Evolutionary conservation across 2,888 invertebrate species (phyloP).

Genomic region (Chymomyza amoena): DNA sequence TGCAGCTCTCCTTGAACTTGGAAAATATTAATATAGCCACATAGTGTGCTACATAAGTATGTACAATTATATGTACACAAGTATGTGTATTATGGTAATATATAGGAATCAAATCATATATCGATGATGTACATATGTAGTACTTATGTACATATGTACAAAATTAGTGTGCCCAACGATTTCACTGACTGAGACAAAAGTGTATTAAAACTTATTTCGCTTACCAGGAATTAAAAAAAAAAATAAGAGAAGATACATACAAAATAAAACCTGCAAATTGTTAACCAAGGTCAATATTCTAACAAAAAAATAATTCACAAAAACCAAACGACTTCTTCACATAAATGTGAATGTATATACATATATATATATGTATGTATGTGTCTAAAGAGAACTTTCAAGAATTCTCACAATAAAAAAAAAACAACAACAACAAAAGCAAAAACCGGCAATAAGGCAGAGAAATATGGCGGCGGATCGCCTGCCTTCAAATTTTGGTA

Average conservation of each 20-base stretch:
- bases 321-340: neutral
- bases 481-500: neutral
- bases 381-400: neutral
- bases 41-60: too few relatives aligned
- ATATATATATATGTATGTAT: constrained; percentile 21
- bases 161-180: too few relatives aligned
- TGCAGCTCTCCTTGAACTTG: constrained; percentile 73
- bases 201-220: neutral
- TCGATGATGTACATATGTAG: too few relatives aligned
- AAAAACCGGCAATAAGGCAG: neutral
- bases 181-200: too few relatives aligned
- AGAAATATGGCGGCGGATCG: neutral
- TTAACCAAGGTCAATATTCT: constrained; percentile 66
- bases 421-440: neutral
- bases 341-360: neutral
- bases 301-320: neutral
- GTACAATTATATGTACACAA: too few relatives aligned
- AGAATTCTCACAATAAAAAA: neutral
- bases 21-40: constrained; percentile 27
- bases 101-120: too few relatives aligned
- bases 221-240: neutral
- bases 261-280: constrained; percentile 35
- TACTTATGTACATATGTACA: too few relatives aligned
- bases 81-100: too few relatives aligned
- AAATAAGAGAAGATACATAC: neutral